Conservation (phyloP, 30 jellyfish, hydroid and myxozoan species). For the Aurelia aurita complex sp. Pacific region DNA sequence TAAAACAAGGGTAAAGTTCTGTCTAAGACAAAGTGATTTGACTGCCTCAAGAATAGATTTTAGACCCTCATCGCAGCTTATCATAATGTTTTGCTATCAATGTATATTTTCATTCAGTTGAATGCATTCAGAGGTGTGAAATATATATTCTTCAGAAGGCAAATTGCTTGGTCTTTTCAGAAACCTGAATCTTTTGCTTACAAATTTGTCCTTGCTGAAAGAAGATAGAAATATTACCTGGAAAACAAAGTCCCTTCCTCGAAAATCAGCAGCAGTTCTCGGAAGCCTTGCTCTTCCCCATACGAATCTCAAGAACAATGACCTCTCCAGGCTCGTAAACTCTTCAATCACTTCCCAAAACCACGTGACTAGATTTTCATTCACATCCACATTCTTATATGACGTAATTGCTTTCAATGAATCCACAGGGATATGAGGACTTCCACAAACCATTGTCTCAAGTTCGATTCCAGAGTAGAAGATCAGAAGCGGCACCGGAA, state of each 20-base stretch:
- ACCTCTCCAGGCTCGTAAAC: constrained; percentile 78
- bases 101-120: too few relatives aligned
- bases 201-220: too few relatives aligned
- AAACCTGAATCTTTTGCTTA: too few relatives aligned
- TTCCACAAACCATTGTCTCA: constrained; percentile 92
- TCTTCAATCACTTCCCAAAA: constrained; percentile 93
- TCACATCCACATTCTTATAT: constrained; percentile 74
- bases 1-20: too few relatives aligned
- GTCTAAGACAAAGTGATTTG: too few relatives aligned
- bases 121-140: too few relatives aligned
- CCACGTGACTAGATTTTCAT: constrained; percentile 81
- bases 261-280: constrained; percentile 86
- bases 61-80: too few relatives aligned
- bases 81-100: too few relatives aligned
- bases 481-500: constrained; percentile 78
- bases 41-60: too few relatives aligned
- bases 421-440: constrained; percentile 84
- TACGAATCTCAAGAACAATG: constrained; percentile 89
- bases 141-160: too few relatives aligned
- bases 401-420: constrained; percentile 78
- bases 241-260: constrained; percentile 88
- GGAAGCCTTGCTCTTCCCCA: constrained; percentile 98
- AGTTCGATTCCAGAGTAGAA: constrained; percentile 78
- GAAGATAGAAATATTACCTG: constrained; percentile 58
- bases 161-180: too few relatives aligned